Evolutionary conservation across 64 coral and sea anemone genomes (phyloP).

Genomic region (Orbicella faveolata): DNA sequence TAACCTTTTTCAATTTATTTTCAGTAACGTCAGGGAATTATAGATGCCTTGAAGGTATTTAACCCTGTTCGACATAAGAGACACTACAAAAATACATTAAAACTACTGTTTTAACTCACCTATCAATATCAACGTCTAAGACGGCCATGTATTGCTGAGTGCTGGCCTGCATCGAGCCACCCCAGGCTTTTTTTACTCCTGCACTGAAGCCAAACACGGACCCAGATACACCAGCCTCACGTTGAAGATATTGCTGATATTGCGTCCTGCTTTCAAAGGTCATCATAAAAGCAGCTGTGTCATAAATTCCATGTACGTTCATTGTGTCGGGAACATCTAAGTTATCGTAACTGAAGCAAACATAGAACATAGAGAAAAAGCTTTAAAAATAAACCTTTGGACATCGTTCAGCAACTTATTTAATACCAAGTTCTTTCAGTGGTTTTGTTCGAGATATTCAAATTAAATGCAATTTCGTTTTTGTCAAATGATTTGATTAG

Average conservation of each 20-base stretch:
- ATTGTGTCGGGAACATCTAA: conserved; percentile 38
- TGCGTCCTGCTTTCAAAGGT: not conserved
- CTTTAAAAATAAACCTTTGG: not conserved
- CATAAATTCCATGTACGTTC: conserved; percentile 47
- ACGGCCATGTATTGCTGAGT: conserved; percentile 16
- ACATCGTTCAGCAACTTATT: too few species aligned
- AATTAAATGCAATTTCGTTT: too few species aligned
- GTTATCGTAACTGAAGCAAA: conserved; percentile 25
- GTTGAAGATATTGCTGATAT: conserved; percentile 11
- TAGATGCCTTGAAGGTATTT: too few species aligned
- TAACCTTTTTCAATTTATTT: too few species aligned
- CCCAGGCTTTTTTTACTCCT: not conserved
- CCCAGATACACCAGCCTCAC: conserved; percentile 8
- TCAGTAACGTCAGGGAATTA: too few species aligned
- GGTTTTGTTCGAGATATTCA: too few species aligned
- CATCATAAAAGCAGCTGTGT: not conserved
- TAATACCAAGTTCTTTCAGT: too few species aligned
- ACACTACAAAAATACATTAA: too few species aligned
- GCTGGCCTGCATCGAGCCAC: not conserved
- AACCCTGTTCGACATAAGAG: too few species aligned
- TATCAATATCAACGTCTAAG: not conserved
- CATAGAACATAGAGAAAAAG: not conserved
- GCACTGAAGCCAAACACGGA: conserved; percentile 19
- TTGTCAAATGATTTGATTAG: too few species aligned
- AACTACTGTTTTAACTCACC: not conserved